Base-by-base conservation (phyloP, 2,797 vertebrate species). In the Calcarius lapponicus region DNA sequence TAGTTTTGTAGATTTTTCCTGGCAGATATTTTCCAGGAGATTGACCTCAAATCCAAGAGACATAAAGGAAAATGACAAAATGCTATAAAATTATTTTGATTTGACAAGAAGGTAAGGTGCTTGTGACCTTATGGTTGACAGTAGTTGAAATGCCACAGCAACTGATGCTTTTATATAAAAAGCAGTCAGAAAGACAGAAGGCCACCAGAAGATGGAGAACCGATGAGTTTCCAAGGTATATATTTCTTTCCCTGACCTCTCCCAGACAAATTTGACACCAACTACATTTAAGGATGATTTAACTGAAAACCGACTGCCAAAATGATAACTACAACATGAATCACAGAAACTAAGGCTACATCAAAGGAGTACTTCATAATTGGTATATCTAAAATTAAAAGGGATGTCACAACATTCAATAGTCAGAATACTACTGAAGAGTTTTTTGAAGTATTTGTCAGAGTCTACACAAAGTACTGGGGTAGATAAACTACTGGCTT, bases 51-150 rank as follows among this genome's bases (percentile, higher is more conserved):
- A 80, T 50, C 15, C 26, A 58, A 70, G 54, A 81, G 6, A 54
- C 6, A 7, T 16, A 74, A 47, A 6, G 78, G 38, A 74, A 93
- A 90, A 92, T 53, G 6, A 36, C 38, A 93, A 88, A 92, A 65
- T 36, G 32, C 16, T 90, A 67, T 28, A 18, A 17, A 58, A 78
- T 22, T 24, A 40, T 29, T 67, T 90, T 34, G 7, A 56, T 76
- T 76, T 73, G 47, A 58, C 31, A 72, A 81, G 57, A 80, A 60
- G 11, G 7, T 48, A 48, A 71, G 15, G 22, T 72, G 36, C 22
- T 86, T 76, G 40, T 78, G 20, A 54, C 65, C 40, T 60, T 28
- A 53, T 4, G 4, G 26, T 5, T 79, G 45, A 32, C 1, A 6
- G 42, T 10, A 48, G 32, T 17, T 73, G 51, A 82, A 85, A 92